These are phyloP conservation scores for Notodonta ziczac DNA, from an alignment of 2,888 invertebrate species.

Conservation along the genomic window DNA sequence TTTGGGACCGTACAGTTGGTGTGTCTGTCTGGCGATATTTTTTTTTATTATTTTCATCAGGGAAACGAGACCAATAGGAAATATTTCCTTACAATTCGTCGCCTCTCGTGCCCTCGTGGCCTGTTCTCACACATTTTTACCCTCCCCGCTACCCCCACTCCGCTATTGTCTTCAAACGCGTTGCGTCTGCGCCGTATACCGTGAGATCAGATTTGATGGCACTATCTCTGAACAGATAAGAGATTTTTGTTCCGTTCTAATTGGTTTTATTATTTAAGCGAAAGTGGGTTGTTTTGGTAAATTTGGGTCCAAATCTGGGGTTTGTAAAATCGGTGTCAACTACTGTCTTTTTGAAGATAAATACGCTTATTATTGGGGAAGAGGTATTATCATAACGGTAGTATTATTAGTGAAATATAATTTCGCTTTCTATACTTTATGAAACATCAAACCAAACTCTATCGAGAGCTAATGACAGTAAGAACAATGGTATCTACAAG, in stretches of 20 bases:
- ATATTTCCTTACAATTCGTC: constrained; percentile 44
- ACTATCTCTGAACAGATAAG: constrained; percentile 38
- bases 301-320: not conserved
- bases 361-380: not conserved
- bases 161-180: constrained; percentile 40
- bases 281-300: constrained; percentile 34
- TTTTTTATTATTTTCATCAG: not conserved
- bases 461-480: no score
- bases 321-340: not conserved
- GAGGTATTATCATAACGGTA: not conserved
- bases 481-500: no score
- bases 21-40: no score
- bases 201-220: constrained; percentile 46
- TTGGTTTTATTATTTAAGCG: constrained; percentile 42
- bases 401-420: not conserved
- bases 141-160: constrained; percentile 25
- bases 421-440: not conserved
- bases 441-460: no score
- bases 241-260: constrained; percentile 47
- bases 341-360: not conserved
- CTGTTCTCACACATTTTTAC: constrained; percentile 51
- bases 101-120: constrained; percentile 54
- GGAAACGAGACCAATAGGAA: constrained; percentile 38
- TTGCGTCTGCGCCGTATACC: constrained; percentile 38
- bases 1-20: no score